A percentile compares a stretch with the other conserved stretches of the same genome.
Evolutionary conservation across 2,888 invertebrate genomes (phyloP).

Genomic region (Platycheirus albimanus): DNA sequence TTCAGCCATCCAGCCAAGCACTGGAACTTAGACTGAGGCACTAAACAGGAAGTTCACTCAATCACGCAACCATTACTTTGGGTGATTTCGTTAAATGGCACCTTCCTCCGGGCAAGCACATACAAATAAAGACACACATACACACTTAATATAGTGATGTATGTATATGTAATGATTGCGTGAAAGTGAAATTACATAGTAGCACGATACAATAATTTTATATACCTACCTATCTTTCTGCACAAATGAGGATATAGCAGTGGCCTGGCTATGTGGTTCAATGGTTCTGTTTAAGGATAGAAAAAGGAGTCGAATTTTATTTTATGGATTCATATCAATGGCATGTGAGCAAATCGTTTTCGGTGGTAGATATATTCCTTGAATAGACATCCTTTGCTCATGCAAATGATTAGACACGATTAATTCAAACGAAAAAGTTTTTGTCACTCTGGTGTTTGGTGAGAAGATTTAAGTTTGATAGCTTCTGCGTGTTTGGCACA

Average conservation of each 20-base stretch:
- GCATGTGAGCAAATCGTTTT: conserved; percentile 19
- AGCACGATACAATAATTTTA: conserved; percentile 42
- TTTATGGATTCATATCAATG: conserved; percentile 13
- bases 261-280: conserved; percentile 1
- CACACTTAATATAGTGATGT: conserved; percentile 37
- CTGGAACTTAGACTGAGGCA: background rate
- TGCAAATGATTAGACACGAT: conserved; percentile 62
- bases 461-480: conserved; percentile 12
- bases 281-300: background rate
- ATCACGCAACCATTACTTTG: conserved; percentile 67
- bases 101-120: conserved; percentile 51
- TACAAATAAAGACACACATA: conserved; percentile 7
- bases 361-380: conserved; percentile 14
- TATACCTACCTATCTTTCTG: background rate
- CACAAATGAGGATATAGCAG: background rate
- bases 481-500: conserved; percentile 20
- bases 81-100: conserved; percentile 71
- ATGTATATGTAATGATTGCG: conserved; percentile 68
- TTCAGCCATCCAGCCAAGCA: background rate
- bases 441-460: background rate
- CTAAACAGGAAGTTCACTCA: conserved; percentile 50
- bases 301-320: conserved; percentile 11
- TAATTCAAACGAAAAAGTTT: conserved; percentile 26
- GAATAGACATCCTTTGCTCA: conserved; percentile 49
- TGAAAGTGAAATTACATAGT: conserved; percentile 62